Base-by-base conservation (phyloP, 2,797 vertebrate genomes). In the Microctenopoma stevenorrisi region DNA sequence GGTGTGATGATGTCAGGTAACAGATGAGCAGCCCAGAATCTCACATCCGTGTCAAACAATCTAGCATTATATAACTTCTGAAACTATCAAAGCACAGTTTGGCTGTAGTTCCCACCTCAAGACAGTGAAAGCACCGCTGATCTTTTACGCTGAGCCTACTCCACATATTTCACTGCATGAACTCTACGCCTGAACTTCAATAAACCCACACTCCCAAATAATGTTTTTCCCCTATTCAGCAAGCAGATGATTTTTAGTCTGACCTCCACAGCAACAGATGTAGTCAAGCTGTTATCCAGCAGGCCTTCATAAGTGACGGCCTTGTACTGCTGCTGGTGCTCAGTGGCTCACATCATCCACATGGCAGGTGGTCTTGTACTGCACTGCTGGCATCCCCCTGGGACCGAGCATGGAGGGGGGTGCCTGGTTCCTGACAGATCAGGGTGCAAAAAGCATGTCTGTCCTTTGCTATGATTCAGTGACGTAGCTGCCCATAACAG, bases 341-440 rank as follows among this genome's bases (percentile, higher is more conserved):
- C 30, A 52, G 46, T 42, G 83, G 64, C 49, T 74, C 47, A 64
- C 26, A 3, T 79, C 63, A 40, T 54, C 18, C 65, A 79, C 67
- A 76, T 54, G 63, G 79, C 85, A 89, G 88, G 70, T 89, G 88
- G 87, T 77, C 73, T 42, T 42, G 40, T 44, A 56, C 35, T 38
- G 35, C 26, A 65, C 43, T 72, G 75, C 68, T 52, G 40, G 51
- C 0, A 0, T 55, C 5, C 74, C 84, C 69, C 60, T 26, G 56
- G 53, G 66, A 57, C 3, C 1, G 26, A 58, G 40, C 55, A 73
- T 52, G 48, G 38, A 68, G 25, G n/a, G 50, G 38, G 47, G 55
- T 64, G 25, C 0, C 18, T 18, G 18, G 18, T 18, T 18, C 18
- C 18, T 18, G 18, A 18, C 18, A 18, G 18, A 22, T 22, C 22